Evolutionary conservation across 2,113 vertebrate species (phyloP).

Genomic region (Donacobius atricapilla): DNA sequence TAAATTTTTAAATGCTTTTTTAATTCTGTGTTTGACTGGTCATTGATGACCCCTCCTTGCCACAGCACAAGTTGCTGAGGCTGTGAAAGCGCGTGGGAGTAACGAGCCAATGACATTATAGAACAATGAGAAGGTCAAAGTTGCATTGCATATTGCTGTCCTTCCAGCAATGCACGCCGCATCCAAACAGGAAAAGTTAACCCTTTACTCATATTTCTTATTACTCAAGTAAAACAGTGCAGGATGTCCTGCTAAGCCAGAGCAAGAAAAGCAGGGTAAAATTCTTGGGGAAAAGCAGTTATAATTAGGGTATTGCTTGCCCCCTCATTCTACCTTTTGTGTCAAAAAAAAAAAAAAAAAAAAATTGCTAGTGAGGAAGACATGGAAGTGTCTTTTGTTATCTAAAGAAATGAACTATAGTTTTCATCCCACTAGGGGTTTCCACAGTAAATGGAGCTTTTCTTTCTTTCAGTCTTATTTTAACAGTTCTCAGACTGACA

Average conservation of each 20-base stretch:
- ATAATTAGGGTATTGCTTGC: constrained; percentile 48
- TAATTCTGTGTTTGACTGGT: not conserved
- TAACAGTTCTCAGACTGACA: constrained; percentile 56
- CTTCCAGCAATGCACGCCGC: not conserved
- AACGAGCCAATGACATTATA: constrained; percentile 52
- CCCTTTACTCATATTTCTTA: constrained; percentile 21
- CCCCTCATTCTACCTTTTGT: constrained; percentile 41
- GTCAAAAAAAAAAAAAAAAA: not conserved
- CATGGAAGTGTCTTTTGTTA: constrained; percentile 72
- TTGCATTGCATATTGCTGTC: not conserved
- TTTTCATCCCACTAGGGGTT: constrained; percentile 72
- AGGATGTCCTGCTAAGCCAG: constrained; percentile 15
- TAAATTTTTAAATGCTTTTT: not conserved
- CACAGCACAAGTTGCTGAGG: constrained; percentile 21
- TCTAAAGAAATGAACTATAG: constrained; percentile 66
- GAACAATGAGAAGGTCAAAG: constrained; percentile 43
- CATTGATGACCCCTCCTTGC: constrained; percentile 25
- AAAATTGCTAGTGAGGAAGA: constrained; percentile 44
- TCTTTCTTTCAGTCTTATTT: constrained; percentile 60
- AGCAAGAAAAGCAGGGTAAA: constrained; percentile 14
- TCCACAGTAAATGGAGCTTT: constrained; percentile 62
- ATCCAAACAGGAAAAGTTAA: constrained; percentile 61
- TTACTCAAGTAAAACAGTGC: not conserved
- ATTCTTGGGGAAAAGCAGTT: not conserved
- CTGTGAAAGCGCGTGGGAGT: not conserved